phyloP scores from a whole-genome alignment of 2,797 vertebrate genomes.

The Macropodus opercularis region DNA sequence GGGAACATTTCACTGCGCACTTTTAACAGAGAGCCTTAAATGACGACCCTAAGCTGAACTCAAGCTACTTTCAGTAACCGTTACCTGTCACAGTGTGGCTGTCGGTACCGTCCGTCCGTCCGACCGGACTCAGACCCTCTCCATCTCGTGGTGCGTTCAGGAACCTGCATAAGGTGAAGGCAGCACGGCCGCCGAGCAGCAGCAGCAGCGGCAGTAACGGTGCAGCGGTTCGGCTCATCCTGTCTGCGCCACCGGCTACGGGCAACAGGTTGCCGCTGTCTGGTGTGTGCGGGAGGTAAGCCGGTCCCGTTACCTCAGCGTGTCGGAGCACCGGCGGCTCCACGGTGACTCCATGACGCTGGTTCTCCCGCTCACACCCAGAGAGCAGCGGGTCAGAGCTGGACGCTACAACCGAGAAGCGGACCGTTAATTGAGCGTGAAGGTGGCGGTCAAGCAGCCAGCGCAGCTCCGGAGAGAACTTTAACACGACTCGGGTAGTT shows the following conservation, averaged over 20 bases:
- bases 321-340: conserved; percentile 27
- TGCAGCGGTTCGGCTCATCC: conserved; percentile 42
- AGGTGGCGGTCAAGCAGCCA: background rate
- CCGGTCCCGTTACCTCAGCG: conserved; percentile 51
- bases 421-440: conserved; percentile 8
- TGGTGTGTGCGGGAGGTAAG: background rate
- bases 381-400: background rate
- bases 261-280: conserved; percentile 51
- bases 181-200: conserved; percentile 49
- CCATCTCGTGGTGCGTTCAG: conserved; percentile 53
- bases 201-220: conserved; percentile 30
- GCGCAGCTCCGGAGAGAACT: conserved; percentile 2
- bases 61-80: too few species aligned
- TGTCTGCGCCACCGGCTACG: conserved; percentile 42
- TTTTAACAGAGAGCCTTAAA: too few species aligned
- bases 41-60: too few species aligned
- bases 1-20: too few species aligned
- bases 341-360: conserved; percentile 36
- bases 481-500: background rate
- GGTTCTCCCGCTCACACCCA: conserved; percentile 9
- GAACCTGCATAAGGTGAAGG: conserved; percentile 36
- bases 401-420: background rate
- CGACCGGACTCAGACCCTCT: background rate
- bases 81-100: conserved; percentile 34
- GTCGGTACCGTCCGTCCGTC: conserved; percentile 22